Evolutionary conservation across 2,888 invertebrate species (phyloP).

Genomic region (Platycnemis pennipes): DNA sequence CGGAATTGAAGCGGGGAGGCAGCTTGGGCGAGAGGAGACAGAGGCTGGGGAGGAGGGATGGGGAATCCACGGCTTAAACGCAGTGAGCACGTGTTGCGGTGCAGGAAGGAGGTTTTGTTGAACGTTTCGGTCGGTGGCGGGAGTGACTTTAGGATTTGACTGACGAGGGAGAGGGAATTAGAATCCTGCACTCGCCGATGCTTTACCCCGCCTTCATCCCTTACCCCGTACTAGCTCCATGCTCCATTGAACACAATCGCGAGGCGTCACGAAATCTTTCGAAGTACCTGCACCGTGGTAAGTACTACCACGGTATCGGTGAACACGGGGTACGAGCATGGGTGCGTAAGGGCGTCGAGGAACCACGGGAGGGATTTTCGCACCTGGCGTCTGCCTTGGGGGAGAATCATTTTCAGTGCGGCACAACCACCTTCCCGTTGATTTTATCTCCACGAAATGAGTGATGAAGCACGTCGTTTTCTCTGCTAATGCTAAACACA

Average conservation of each 20-base stretch:
- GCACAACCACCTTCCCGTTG: neutral
- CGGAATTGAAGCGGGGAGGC: neutral
- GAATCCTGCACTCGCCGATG: neutral
- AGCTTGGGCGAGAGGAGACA: neutral
- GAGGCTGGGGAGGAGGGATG: neutral
- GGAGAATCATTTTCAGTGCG: neutral
- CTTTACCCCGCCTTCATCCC: neutral
- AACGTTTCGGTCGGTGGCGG: no score
- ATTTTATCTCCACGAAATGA: neutral
- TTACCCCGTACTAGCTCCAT: neutral
- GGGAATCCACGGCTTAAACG: no score
- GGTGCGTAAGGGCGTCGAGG: neutral
- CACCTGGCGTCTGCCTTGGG: slow-evolving; percentile 24
- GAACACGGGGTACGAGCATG: neutral
- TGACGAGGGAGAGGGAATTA: neutral
- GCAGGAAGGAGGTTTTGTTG: no score
- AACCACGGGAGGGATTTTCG: neutral
- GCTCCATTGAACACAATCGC: neutral
- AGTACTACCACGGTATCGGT: no score
- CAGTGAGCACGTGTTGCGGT: no score
- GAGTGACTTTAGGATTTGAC: neutral
- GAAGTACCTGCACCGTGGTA: no score
- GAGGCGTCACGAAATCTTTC: no score
- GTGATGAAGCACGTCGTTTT: neutral
- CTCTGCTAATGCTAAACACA: neutral